Conservation (phyloP, 2,797 vertebrate species). For the Octomys mimax region DNA sequence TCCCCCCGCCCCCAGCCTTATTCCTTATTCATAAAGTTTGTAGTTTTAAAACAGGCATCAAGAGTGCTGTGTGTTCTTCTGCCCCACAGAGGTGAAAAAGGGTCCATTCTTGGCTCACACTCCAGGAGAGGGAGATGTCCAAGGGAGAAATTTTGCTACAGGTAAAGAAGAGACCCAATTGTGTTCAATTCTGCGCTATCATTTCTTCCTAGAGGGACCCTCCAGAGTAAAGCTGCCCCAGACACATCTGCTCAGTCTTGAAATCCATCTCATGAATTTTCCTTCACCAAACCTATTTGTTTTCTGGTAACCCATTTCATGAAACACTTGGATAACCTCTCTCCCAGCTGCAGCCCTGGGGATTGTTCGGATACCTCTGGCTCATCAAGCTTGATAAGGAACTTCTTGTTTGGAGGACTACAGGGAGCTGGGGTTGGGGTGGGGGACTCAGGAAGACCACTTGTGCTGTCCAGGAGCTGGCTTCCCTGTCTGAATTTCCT, state of each 20-base stretch:
- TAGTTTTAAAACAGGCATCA: neutral
- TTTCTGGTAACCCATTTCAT: neutral
- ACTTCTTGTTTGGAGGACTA: neutral
- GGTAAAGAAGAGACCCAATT: neutral
- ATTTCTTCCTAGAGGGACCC: neutral
- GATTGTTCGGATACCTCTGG: neutral
- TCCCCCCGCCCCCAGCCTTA: neutral
- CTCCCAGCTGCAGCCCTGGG: neutral
- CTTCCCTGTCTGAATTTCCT: neutral
- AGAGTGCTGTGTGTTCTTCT: neutral
- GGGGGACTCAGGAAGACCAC: neutral
- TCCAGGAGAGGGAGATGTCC: neutral
- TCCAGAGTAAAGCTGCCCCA: neutral
- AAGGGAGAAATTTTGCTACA: neutral
- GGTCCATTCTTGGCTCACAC: neutral
- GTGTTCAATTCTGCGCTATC: neutral
- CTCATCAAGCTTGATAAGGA: neutral
- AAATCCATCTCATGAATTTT: neutral
- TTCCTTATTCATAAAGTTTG: neutral
- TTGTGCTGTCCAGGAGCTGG: accelerated
- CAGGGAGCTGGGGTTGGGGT: neutral
- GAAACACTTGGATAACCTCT: neutral
- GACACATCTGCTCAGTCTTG: neutral
- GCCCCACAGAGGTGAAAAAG: neutral
- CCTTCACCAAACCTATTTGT: neutral